These are phyloP conservation scores for Lucinisca nassula DNA, from an alignment of 2,888 invertebrate genomes.

Conservation along the genomic window DNA sequence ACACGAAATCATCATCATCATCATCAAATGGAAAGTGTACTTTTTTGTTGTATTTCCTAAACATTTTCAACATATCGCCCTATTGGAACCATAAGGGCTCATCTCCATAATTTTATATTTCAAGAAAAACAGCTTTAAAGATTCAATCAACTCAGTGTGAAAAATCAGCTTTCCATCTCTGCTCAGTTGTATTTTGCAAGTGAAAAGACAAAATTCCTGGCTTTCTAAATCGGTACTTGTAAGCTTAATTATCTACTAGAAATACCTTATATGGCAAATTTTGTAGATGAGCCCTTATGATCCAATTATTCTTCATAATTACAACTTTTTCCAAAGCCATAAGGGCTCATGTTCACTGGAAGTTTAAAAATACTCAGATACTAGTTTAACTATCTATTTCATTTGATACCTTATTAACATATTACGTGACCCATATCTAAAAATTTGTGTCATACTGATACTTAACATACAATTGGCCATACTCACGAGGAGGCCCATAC, in stretches of 20 bases:
- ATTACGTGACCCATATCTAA: no score
- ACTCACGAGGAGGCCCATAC: not conserved
- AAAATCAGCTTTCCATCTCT: not conserved
- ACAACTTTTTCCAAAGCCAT: not conserved
- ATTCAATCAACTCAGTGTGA: not conserved
- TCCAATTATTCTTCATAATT: not conserved
- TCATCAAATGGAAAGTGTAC: no score
- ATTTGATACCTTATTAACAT: not conserved
- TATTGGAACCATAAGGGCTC: slow-evolving; percentile 1
- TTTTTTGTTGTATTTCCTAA: no score
- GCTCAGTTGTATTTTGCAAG: not conserved
- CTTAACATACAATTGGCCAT: not conserved
- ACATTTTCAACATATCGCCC: no score
- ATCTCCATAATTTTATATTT: not conserved
- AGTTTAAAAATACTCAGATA: not conserved
- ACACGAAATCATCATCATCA: no score
- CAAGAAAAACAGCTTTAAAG: not conserved
- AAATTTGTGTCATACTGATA: no score
- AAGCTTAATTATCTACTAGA: no score
- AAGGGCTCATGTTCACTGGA: not conserved
- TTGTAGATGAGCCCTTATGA: not conserved
- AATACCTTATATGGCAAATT: not conserved
- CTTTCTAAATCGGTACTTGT: not conserved
- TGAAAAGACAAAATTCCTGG: no score
- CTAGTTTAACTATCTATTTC: not conserved